Evolutionary conservation across 2,113 vertebrate genomes (phyloP).

Genomic region (Gobiocypris rarus): DNA sequence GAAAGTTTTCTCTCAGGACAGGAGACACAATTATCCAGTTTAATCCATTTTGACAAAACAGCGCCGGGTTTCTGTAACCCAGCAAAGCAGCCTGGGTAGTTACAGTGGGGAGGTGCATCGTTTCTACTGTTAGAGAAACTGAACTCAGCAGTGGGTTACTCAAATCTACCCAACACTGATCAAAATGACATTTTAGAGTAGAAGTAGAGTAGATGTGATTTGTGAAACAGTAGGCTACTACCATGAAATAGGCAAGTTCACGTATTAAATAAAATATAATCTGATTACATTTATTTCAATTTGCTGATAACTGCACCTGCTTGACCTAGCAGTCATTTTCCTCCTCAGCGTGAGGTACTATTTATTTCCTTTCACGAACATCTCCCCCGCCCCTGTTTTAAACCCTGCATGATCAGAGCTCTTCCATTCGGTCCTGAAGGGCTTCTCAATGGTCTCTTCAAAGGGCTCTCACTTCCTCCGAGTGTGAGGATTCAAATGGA

Average conservation of each 20-base stretch:
- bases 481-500: conserved; percentile 53
- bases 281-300: conserved; percentile 20
- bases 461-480: conserved; percentile 35
- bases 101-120: neutral
- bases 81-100: neutral
- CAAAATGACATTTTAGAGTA: no score
- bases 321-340: conserved; percentile 25
- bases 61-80: neutral
- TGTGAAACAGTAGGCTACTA: neutral
- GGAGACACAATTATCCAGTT: neutral
- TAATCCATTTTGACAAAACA: neutral
- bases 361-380: conserved; percentile 10
- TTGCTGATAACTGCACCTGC: conserved; percentile 4
- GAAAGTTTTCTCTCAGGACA: neutral
- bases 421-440: conserved; percentile 37
- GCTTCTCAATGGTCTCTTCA: conserved; percentile 49
- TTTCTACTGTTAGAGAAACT: neutral
- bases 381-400: conserved; percentile 14
- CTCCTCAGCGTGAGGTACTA: neutral
- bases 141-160: neutral
- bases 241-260: neutral
- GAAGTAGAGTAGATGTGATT: no score
- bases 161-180: neutral
- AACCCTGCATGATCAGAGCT: conserved; percentile 36
- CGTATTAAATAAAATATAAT: conserved; percentile 10